Evolutionary conservation across 2,888 invertebrate species (phyloP), one percentile per base, ranked within the genome.

Genomic region (Philhelius pedissequus): DNA sequence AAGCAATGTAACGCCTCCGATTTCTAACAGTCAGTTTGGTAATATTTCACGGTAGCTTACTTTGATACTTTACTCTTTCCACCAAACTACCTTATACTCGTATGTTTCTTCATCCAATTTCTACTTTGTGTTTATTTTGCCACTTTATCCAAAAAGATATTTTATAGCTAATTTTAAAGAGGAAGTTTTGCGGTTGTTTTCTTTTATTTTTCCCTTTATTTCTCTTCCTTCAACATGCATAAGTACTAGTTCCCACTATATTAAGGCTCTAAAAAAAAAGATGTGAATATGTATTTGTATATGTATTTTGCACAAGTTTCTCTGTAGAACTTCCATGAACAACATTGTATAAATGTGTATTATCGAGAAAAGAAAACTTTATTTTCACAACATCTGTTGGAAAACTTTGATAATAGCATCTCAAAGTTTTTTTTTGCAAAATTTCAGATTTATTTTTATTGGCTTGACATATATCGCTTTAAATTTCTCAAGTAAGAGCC

Each of bases 321-420:
- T 30, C 62, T 9, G 45, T 7, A 25, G 4, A 60, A 25, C 25
- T 15, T 30, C 4, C 30, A 11, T 45, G 45, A 30, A 43, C 8
- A 40, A 60, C 58, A 60, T 40, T 62, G 62, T 45, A 62, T 62
- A 30, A 22, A 25, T 20, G 43, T 62, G 15, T 45, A 60, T 30
- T 30, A 62, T 45, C 62, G 27, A 45, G 43, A 45, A 45, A 27
- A 43, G 30, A 45, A 62, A 62, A 62, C 62, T 62, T 62, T 62
- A 62, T 43, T 62, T 45, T 62, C 45, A 43, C 43, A 62, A 62
- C 62, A 62, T 43, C 62, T 62, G 62, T 20, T 62, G 62, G 45
- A 45, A 62, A 62, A 62, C 30, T 62, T 62, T 62, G 27, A 62
- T 62, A 62, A 62, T 62, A 30, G 62, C 62, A 43, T 43, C 62